Evolutionary conservation across 1,140 invertebrate genomes (phyloP).

Genomic region (Bathynomus jamesi): DNA sequence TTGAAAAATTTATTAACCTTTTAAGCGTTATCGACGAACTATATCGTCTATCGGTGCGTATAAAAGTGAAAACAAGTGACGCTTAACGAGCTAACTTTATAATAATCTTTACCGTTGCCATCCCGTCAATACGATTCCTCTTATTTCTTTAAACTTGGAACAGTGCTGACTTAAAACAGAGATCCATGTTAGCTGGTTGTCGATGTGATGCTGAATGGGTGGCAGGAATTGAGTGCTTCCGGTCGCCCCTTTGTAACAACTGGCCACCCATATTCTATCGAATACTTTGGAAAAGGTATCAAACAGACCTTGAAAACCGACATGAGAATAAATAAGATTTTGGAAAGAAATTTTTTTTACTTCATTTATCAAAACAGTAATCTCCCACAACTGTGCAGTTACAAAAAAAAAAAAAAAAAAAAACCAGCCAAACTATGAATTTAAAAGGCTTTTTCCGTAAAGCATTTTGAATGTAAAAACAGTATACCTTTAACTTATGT

Average conservation of each 20-base stretch:
- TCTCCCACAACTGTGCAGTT: no score
- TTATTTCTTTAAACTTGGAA: constrained; percentile 37
- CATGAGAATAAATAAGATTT: background rate
- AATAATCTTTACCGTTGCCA: constrained; percentile 43
- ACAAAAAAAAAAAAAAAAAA: no score
- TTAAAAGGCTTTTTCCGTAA: no score
- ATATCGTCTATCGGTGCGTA: no score
- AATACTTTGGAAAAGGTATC: constrained; percentile 44
- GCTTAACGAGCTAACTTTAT: no score
- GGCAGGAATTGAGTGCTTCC: constrained; percentile 41
- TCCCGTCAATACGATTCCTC: constrained; percentile 50
- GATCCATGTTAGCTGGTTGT: constrained; percentile 32
- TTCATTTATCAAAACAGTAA: no score
- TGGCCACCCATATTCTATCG: constrained; percentile 52
- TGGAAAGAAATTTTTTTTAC: background rate
- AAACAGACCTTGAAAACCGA: background rate
- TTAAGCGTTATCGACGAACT: no score
- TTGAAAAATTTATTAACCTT: no score
- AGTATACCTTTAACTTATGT: no score
- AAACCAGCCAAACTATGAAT: no score
- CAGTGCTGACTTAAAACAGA: constrained; percentile 15
- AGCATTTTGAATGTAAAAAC: no score
- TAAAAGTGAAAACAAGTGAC: no score
- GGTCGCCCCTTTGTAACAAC: constrained; percentile 53
- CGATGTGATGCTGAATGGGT: constrained; percentile 47